Percentiles rank a stretch among this genome's conserved stretches.
Evolutionary conservation across 2,888 invertebrate genomes (phyloP).

Genomic region (Vandiemenella viatica): DNA sequence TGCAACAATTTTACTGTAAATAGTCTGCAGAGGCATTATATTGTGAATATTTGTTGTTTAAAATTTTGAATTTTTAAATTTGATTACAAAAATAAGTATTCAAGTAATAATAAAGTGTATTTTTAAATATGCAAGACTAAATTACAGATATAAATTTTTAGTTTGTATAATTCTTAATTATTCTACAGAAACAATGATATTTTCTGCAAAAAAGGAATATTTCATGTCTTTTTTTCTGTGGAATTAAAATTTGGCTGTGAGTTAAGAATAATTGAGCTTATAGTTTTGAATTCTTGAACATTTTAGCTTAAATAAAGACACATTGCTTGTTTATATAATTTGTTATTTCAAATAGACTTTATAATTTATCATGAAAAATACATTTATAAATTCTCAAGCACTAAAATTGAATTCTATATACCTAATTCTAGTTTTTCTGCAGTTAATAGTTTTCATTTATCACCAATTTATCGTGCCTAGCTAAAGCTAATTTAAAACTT

Average conservation of each 20-base stretch:
- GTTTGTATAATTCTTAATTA: background rate
- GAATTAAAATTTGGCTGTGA: background rate
- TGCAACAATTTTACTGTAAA: conserved; percentile 8
- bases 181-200: background rate
- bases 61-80: conserved; percentile 7
- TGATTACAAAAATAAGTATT: background rate
- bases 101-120: background rate
- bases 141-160: too few relatives aligned
- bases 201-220: background rate
- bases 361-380: too few relatives aligned
- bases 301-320: background rate
- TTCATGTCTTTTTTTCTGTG: background rate
- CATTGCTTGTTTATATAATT: too few relatives aligned
- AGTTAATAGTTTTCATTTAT: too few relatives aligned
- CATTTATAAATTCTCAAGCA: too few relatives aligned
- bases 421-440: too few relatives aligned
- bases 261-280: conserved; percentile 1
- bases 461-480: too few relatives aligned
- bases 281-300: background rate
- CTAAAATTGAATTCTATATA: too few relatives aligned
- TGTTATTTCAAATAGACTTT: too few relatives aligned
- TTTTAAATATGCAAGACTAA: background rate
- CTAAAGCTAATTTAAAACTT: too few relatives aligned
- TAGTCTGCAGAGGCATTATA: conserved; percentile 6
- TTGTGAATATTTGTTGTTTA: conserved; percentile 9